phyloP scores from a whole-genome alignment of 2,888 invertebrate genomes.

The Drosophila hamatofila region DNA sequence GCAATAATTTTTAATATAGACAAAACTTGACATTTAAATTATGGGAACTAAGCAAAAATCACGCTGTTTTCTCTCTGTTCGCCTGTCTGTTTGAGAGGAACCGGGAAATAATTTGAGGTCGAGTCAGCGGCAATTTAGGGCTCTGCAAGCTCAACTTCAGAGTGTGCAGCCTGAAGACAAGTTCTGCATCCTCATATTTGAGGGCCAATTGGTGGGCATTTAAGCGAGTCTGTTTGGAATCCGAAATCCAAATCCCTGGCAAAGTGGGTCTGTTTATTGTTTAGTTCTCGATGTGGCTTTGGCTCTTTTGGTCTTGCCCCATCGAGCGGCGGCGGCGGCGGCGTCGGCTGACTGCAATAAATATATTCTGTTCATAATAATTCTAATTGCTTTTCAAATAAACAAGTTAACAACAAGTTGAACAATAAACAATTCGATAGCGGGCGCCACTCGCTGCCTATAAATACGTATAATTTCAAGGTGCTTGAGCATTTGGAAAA shows the following conservation, averaged over 20 bases:
- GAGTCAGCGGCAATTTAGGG: conserved; percentile 60
- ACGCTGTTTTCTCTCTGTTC: conserved; percentile 39
- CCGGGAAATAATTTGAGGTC: conserved; percentile 54
- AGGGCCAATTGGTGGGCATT: not conserved
- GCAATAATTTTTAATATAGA: conserved; percentile 83
- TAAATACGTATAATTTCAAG: conserved; percentile 34
- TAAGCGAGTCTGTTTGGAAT: not conserved
- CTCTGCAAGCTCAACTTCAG: conserved; percentile 3
- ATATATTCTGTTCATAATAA: conserved; percentile 79
- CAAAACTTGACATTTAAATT: conserved; percentile 85
- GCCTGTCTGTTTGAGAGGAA: conserved; percentile 17
- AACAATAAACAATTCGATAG: conserved; percentile 66
- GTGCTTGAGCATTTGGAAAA: conserved; percentile 24
- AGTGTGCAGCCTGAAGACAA: conserved; percentile 2
- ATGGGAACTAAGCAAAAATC: conserved; percentile 82
- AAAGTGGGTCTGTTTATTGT: conserved; percentile 41
- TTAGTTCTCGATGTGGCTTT: conserved; percentile 26
- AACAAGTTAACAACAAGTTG: conserved; percentile 65
- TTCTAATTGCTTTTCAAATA: conserved; percentile 82
- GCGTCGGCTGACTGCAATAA: conserved; percentile 62
- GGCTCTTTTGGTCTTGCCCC: conserved; percentile 14
- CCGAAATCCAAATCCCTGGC: not conserved
- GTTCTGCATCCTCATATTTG: conserved; percentile 5
- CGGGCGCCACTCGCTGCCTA: conserved; percentile 47
- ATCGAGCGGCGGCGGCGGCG: not conserved